Conservation (phyloP, 2,113 vertebrate genomes). For the Sylvilagus bachmani region DNA sequence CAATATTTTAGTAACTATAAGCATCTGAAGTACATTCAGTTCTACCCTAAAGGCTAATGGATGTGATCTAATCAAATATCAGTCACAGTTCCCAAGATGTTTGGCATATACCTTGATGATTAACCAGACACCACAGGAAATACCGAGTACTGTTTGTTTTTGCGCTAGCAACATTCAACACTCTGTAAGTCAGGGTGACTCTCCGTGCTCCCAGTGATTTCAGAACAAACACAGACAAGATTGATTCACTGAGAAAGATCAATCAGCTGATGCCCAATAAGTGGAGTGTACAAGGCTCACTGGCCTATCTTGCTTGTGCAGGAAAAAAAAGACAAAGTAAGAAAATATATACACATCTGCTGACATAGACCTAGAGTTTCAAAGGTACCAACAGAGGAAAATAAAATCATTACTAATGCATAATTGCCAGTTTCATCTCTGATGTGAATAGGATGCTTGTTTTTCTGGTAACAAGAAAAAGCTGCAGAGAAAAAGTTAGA, state of each 20-base stretch:
- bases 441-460: neutral
- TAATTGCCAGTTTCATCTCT: constrained; percentile 49
- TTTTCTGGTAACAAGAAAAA: neutral
- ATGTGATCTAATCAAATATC: neutral
- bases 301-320: neutral
- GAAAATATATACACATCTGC: neutral
- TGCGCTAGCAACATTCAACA: neutral
- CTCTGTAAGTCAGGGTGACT: constrained; percentile 33
- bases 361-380: neutral
- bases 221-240: constrained; percentile 34
- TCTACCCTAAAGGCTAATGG: constrained; percentile 29
- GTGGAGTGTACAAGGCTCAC: neutral
- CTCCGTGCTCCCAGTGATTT: neutral
- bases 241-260: constrained; percentile 43
- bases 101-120: neutral
- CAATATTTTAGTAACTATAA: neutral
- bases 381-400: neutral
- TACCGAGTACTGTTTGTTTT: constrained; percentile 3
- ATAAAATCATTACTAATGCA: constrained; percentile 10
- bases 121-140: constrained; percentile 39
- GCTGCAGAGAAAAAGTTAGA: neutral
- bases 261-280: neutral
- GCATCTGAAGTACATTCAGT: neutral
- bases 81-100: constrained; percentile 11
- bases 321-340: neutral